These are phyloP conservation scores for Pithys albifrons DNA, from an alignment of 2,113 vertebrate species.

Conservation along the genomic window DNA sequence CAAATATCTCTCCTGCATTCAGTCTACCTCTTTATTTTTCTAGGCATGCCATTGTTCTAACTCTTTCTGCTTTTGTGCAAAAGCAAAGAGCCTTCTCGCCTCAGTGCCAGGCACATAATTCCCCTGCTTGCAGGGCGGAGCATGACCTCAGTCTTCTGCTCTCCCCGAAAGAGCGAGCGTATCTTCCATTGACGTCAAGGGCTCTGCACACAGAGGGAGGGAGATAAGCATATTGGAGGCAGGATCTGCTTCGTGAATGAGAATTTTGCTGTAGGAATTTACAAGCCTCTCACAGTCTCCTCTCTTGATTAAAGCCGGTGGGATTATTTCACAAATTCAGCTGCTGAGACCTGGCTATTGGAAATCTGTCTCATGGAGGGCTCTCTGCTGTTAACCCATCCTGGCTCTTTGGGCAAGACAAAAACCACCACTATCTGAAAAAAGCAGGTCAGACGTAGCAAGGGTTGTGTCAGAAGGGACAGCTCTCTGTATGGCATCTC, in stretches of 20 bases:
- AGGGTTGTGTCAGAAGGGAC: background rate
- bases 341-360: background rate
- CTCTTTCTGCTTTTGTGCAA: background rate
- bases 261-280: conserved; percentile 69
- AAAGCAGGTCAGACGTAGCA: background rate
- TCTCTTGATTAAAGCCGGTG: conserved; percentile 48
- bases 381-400: background rate
- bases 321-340: conserved; percentile 45
- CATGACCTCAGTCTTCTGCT: conserved; percentile 56
- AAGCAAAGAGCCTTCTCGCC: background rate
- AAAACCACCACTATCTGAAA: background rate
- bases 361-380: background rate
- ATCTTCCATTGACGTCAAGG: conserved; percentile 72
- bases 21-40: background rate
- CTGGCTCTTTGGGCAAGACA: background rate
- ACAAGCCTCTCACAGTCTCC: conserved; percentile 39
- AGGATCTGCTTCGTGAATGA: conserved; percentile 49
- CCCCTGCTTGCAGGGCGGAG: background rate
- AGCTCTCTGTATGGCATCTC: background rate
- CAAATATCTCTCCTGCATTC: background rate
- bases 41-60: background rate
- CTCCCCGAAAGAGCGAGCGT: conserved; percentile 47
- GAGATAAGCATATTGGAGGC: conserved; percentile 60
- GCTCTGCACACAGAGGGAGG: conserved; percentile 55
- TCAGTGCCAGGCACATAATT: conserved; percentile 8